These are phyloP conservation scores for Athripsodes cinereus DNA, from an alignment of 2,888 invertebrate genomes.

Conservation along the genomic window DNA sequence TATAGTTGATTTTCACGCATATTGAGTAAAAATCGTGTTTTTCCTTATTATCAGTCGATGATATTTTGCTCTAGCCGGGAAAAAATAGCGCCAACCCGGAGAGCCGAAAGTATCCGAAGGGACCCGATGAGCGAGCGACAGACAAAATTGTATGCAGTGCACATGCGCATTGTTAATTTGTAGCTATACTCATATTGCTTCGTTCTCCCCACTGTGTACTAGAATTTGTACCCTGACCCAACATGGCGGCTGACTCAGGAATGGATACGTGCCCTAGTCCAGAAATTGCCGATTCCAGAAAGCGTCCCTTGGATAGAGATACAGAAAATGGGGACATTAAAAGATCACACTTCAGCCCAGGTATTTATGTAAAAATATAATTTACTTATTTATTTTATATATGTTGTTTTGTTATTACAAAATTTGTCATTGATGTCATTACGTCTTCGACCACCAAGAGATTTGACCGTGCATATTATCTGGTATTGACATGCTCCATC, in stretches of 20 bases:
- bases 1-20: not conserved
- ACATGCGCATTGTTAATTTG: conserved; percentile 19
- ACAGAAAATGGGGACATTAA: conserved; percentile 84
- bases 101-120: not conserved
- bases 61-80: not conserved
- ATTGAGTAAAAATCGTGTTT: not conserved
- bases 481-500: conserved; percentile 17
- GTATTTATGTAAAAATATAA: conserved; percentile 41
- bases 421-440: conserved; percentile 23
- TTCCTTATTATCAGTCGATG: not conserved
- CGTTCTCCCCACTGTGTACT: conserved; percentile 14
- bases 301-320: conserved; percentile 82
- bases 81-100: not conserved
- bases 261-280: conserved; percentile 93
- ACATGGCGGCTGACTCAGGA: conserved; percentile 89
- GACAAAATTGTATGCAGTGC: conserved; percentile 10
- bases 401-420: conserved; percentile 21
- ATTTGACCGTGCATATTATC: conserved; percentile 23
- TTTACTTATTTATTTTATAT: conserved; percentile 15
- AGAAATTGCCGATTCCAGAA: conserved; percentile 86
- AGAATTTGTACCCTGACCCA: conserved; percentile 34
- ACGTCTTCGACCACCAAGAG: conserved; percentile 25
- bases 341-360: conserved; percentile 86
- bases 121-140: conserved; percentile 4
- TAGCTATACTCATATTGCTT: conserved; percentile 21